A percentile compares a stretch with the other conserved stretches of the same genome.
Conservation (phyloP, 1,140 invertebrate genomes). For the Streblospio benedicti region DNA sequence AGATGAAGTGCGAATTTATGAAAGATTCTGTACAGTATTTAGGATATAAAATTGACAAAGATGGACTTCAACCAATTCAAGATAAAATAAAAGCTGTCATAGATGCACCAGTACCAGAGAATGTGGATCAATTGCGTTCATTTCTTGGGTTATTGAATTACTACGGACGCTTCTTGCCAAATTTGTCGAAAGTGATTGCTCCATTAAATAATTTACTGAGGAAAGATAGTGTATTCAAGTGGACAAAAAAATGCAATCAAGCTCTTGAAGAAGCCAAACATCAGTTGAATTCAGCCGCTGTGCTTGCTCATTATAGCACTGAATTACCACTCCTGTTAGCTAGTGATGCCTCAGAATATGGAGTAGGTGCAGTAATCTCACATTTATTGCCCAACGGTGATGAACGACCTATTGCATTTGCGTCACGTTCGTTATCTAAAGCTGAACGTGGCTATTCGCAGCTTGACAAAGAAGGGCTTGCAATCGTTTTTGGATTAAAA, state of each 20-base stretch:
- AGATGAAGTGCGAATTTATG: constrained; percentile 5
- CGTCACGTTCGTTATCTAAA: constrained; percentile 39
- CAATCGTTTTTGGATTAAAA: constrained; percentile 43
- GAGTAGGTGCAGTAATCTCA: constrained; percentile 47
- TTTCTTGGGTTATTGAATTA: constrained; percentile 6
- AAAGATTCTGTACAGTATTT: background rate
- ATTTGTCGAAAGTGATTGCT: background rate
- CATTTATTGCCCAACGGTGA: constrained; percentile 41
- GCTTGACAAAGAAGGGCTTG: constrained; percentile 50
- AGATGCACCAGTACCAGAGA: background rate
- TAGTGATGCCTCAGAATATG: constrained; percentile 46
- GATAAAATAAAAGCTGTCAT: constrained; percentile 3
- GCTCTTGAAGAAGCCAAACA: constrained; percentile 2
- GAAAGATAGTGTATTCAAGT: background rate
- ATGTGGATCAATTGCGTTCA: background rate
- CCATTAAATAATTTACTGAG: constrained; percentile 1
- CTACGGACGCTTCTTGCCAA: background rate
- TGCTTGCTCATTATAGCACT: constrained; percentile 41
- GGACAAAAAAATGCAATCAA: background rate
- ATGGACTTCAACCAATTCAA: background rate
- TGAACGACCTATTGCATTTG: constrained; percentile 46
- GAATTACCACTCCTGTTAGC: constrained; percentile 45
- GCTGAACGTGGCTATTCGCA: constrained; percentile 50
- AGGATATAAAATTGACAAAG: background rate
- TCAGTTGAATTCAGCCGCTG: background rate